phyloP scores from a whole-genome alignment of 2,888 invertebrate species.

The Acrobasis repandana region DNA sequence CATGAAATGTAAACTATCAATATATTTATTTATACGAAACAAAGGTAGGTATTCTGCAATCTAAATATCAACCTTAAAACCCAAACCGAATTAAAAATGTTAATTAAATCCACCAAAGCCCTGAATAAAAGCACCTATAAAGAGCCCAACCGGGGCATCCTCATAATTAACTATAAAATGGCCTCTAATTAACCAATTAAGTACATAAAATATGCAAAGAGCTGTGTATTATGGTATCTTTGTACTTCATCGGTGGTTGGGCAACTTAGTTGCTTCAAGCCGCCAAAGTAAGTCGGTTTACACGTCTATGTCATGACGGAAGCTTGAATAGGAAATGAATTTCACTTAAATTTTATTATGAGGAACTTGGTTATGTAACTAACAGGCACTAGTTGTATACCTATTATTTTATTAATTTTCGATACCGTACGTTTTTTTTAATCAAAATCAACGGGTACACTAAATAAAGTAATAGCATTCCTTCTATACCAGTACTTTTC shows the following conservation, averaged over 20 bases:
- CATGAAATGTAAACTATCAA: not conserved
- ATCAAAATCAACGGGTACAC: not conserved
- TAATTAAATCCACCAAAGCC: conserved; percentile 27
- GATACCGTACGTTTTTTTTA: no score
- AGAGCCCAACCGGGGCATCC: conserved; percentile 28
- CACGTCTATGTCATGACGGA: conserved; percentile 4
- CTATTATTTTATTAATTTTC: no score
- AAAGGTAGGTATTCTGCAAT: not conserved
- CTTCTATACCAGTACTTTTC: not conserved
- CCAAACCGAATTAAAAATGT: conserved; percentile 24
- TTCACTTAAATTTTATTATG: not conserved
- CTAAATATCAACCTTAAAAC: conserved; percentile 4
- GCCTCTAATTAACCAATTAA: conserved; percentile 38
- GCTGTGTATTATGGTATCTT: conserved; percentile 27
- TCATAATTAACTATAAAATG: conserved; percentile 35
- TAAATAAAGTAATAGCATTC: not conserved
- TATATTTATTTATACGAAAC: not conserved
- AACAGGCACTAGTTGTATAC: no score
- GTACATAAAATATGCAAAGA: conserved; percentile 33
- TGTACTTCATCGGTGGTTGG: conserved; percentile 27
- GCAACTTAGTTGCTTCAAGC: conserved; percentile 28
- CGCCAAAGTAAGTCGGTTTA: not conserved
- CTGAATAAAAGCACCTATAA: conserved; percentile 27
- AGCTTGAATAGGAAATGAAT: not conserved
- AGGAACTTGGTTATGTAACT: not conserved